Conservation (phyloP, 2,888 invertebrate genomes). For the Cephus pulcher region DNA sequence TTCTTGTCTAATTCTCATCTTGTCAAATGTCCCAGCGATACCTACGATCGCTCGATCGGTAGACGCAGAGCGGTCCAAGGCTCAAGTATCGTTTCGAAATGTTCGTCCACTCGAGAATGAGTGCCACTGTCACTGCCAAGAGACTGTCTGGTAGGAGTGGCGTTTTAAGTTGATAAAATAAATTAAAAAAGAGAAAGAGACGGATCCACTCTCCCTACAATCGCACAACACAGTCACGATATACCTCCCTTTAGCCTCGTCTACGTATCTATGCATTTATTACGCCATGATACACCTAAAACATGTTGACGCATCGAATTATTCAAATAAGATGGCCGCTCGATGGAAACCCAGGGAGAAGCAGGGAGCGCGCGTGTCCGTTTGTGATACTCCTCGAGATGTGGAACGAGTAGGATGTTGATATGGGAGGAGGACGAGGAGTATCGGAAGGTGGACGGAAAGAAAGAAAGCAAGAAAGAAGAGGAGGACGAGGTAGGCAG, state of each 20-base stretch:
- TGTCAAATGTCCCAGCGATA: not conserved
- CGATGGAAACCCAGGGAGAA: not conserved
- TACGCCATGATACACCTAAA: conserved; percentile 37
- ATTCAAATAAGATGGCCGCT: conserved; percentile 42
- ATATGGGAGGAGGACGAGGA: not conserved
- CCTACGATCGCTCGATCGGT: not conserved
- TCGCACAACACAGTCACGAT: not conserved
- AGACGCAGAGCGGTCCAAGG: not conserved
- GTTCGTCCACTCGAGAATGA: not conserved
- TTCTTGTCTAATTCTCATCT: not conserved
- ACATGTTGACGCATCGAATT: conserved; percentile 49
- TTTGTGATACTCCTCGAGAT: conserved; percentile 14
- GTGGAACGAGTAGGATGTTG: not conserved
- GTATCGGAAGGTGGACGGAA: not conserved
- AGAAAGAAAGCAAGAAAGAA: conserved; percentile 1
- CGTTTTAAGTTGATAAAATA: not conserved
- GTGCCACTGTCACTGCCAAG: not conserved
- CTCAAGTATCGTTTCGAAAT: not conserved
- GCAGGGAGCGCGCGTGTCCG: not conserved
- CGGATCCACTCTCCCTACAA: not conserved
- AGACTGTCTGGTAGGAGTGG: not conserved
- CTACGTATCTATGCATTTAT: not conserved
- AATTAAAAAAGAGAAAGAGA: not conserved
- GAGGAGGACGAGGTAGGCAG: conserved; percentile 3
- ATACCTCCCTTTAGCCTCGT: not conserved